Percentiles rank a stretch among this genome's conserved stretches.
Evolutionary conservation across 1,140 invertebrate genomes (phyloP).

Genomic region (Nasonia longicornis): DNA sequence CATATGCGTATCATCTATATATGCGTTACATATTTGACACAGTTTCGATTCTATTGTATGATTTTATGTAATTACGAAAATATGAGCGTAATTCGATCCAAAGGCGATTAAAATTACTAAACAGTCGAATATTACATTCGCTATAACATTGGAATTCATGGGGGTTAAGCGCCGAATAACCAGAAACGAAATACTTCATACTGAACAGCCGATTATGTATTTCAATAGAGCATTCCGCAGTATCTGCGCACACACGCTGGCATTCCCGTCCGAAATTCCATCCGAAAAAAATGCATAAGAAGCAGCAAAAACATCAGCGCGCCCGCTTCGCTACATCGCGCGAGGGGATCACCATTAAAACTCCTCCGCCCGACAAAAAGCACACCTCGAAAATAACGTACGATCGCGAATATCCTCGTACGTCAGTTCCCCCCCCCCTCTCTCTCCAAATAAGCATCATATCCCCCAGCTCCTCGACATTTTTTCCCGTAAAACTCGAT

Average conservation of each 20-base stretch:
- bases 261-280: neutral
- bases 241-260: neutral
- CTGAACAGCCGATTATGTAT: neutral
- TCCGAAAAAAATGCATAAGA: neutral
- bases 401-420: neutral
- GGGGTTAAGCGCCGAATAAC: no score
- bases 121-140: no score
- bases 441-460: neutral
- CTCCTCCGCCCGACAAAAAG: constrained; percentile 13
- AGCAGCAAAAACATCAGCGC: neutral
- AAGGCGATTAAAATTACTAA: no score
- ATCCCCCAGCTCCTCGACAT: neutral
- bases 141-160: no score
- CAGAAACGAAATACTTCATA: neutral
- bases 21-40: no score
- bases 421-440: neutral
- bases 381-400: constrained; percentile 12
- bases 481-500: neutral
- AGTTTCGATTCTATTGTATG: no score
- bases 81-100: no score
- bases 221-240: neutral
- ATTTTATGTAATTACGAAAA: no score
- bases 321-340: neutral
- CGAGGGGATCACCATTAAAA: neutral
- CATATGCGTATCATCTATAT: no score